Conservation (phyloP, 2,113 vertebrate species). For the Phrynocephalus versicolor region DNA sequence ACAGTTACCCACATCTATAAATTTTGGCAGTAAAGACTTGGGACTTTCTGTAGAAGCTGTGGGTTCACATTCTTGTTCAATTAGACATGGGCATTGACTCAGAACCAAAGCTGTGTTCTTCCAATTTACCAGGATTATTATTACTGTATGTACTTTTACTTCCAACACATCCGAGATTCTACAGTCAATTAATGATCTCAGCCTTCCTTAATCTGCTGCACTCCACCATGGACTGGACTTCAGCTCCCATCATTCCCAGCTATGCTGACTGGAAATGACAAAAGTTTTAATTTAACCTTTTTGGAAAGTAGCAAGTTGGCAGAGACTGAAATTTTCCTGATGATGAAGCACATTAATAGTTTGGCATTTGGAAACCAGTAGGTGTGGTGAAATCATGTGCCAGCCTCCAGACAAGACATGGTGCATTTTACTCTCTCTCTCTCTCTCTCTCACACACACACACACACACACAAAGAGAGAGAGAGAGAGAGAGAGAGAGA, state of each 20-base stretch:
- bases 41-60: conserved; percentile 34
- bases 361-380: background rate
- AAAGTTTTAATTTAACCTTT: background rate
- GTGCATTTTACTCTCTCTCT: background rate
- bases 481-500: too few species aligned
- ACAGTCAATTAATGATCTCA: background rate
- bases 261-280: background rate
- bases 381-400: background rate
- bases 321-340: background rate
- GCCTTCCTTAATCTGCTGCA: background rate
- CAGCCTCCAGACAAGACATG: background rate
- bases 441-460: too few species aligned
- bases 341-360: background rate
- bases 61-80: conserved; percentile 41
- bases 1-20: conserved; percentile 17
- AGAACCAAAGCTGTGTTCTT: conserved; percentile 14
- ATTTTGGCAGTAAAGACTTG: background rate
- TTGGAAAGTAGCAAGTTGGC: background rate
- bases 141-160: background rate
- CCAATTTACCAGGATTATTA: background rate
- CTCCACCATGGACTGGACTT: background rate
- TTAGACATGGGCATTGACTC: conserved; percentile 44
- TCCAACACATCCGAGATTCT: background rate
- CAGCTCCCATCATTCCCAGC: too few species aligned
- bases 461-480: too few species aligned